These are phyloP conservation scores for Brienomyrus brachyistius DNA, from an alignment of 2,113 vertebrate genomes.

Conservation along the genomic window DNA sequence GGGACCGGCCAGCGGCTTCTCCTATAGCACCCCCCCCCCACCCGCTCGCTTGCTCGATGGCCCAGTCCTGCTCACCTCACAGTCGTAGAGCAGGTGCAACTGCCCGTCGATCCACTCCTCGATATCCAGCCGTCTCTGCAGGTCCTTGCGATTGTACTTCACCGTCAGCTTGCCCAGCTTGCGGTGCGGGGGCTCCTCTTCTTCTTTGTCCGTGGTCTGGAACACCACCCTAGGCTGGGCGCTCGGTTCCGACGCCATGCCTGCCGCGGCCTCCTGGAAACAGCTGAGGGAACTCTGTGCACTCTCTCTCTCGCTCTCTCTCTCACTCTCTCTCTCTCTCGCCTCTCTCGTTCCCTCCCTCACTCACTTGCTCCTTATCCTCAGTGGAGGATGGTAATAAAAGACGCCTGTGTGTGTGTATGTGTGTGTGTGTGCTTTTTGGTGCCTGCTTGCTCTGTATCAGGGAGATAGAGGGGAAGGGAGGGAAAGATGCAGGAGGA, in stretches of 20 bases:
- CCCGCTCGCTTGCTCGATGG: not conserved
- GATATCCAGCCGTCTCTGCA: slow-evolving; percentile 86
- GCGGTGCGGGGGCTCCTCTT: slow-evolving; percentile 65
- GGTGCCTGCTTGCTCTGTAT: slow-evolving; percentile 36
- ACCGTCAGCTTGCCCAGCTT: slow-evolving; percentile 86
- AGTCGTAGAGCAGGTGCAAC: slow-evolving; percentile 85
- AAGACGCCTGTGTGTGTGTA: slow-evolving; percentile 44
- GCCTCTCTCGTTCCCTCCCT: not conserved
- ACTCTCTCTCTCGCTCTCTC: slow-evolving; percentile 16
- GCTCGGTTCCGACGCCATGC: slow-evolving; percentile 69
- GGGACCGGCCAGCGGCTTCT: not conserved
- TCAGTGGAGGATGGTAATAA: slow-evolving; percentile 58
- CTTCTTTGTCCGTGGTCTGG: slow-evolving; percentile 63
- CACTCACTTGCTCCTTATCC: slow-evolving; percentile 38
- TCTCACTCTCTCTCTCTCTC: not conserved
- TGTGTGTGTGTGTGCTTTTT: slow-evolving; percentile 18
- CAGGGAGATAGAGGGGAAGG: slow-evolving; percentile 32
- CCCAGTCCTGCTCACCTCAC: slow-evolving; percentile 58
- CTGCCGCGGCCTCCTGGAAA: slow-evolving; percentile 58
- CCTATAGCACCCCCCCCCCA: not conserved
- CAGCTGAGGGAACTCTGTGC: slow-evolving; percentile 19
- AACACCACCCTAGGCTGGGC: slow-evolving; percentile 78
- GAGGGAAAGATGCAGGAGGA: not conserved
- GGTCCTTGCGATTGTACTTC: slow-evolving; percentile 87
- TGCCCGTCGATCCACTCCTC: slow-evolving; percentile 89